Conservation (phyloP, 2,797 vertebrate species). For the Tinamus major region DNA sequence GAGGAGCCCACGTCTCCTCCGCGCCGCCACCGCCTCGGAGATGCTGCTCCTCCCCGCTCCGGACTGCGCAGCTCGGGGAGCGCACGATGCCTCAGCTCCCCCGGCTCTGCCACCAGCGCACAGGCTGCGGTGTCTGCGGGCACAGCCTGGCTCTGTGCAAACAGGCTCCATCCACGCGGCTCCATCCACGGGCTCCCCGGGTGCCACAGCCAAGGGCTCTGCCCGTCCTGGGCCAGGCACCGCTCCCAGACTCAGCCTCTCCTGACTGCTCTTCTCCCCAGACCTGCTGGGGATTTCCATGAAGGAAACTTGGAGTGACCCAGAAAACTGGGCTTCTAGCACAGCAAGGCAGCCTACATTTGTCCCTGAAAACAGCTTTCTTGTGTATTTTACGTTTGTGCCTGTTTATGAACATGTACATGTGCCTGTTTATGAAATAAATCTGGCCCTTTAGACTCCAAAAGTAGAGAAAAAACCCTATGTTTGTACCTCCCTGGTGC, state of each 20-base stretch:
- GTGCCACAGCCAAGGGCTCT: not conserved
- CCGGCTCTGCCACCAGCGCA: not conserved
- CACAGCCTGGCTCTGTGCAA: accelerated
- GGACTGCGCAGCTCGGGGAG: not conserved
- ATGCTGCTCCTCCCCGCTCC: not conserved
- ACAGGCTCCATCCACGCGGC: accelerated
- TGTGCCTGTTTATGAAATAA: not conserved
- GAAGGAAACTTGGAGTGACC: not conserved
- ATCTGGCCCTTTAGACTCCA: not conserved
- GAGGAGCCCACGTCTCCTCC: not conserved
- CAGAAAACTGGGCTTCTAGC: not conserved
- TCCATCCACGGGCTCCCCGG: accelerated
- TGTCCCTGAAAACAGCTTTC: not conserved
- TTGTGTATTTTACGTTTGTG: not conserved
- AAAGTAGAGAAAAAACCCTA: not conserved
- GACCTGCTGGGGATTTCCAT: accelerated
- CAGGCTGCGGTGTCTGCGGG: not conserved
- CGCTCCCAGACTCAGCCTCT: not conserved
- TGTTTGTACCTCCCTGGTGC: not conserved
- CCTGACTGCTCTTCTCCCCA: not conserved
- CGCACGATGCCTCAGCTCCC: not conserved
- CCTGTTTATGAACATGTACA: not conserved
- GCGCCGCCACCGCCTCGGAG: not conserved
- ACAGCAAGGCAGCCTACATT: accelerated
- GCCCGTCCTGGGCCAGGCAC: not conserved